Evolutionary conservation across 2,888 invertebrate genomes (phyloP), one percentile per base, ranked within the genome.

Genomic region (Blomia tropicalis): DNA sequence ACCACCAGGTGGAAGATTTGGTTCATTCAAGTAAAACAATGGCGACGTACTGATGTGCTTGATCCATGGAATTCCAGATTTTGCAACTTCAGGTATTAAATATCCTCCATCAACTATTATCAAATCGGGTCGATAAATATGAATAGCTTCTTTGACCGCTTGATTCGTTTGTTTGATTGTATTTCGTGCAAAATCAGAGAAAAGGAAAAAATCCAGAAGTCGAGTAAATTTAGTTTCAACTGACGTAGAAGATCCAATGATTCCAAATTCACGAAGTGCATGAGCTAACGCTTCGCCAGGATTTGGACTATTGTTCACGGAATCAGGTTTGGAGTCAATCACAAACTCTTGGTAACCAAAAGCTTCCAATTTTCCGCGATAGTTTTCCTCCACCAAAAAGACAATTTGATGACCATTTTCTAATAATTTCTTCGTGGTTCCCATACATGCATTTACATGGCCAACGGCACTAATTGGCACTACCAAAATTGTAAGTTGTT

Each of bases 401-500:
- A 2, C 2, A 47, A 47, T 5, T 19, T 23, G 47, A 25, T 47
- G 3, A 3, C 47, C 47, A 25, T 23, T n/a, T 47, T 19, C 2
- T 23, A 47, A 5, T 4, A 47, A 25, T 23, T n/a, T n/a, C 22
- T 22, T 22, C 5, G 47, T 22, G 14, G 22, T 23, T 29, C 56
- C 56, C 2, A 11, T 56, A 25, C 56, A 56, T 4, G 56, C 56
- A 25, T 56, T 56, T 2, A 56, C 56, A 22, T 56, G 56, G 23
- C 56, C 56, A 31, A 56, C 56, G 11, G 56, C 56, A 17, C 29
- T 32, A 30, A 56, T 5, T 5, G 56, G 56, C 29, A 23, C 19
- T 2, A 56, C 56, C 31, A 56, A 36, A 19, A 56, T 56, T 19
- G 19, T 17, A 14, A 19, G 11, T 2, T n/a, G n/a, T 43, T 43